phyloP scores from a whole-genome alignment of 2,797 vertebrate species.

The Saxicola maurus region DNA sequence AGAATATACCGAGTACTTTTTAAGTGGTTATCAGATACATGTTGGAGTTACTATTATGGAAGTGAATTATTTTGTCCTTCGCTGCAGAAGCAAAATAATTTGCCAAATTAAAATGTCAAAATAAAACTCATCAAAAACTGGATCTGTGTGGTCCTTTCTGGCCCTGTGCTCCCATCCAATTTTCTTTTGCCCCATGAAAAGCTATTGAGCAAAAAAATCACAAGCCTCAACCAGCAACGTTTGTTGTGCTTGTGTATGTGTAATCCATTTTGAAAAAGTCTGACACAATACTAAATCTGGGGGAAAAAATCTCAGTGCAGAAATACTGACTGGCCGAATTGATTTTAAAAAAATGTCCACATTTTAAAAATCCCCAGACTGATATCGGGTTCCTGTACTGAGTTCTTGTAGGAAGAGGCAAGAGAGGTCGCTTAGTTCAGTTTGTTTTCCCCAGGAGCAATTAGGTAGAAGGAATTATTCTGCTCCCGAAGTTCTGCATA shows the following conservation, averaged over 20 bases:
- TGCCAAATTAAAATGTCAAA: constrained; percentile 35
- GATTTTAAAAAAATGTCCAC: neutral
- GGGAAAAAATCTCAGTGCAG: neutral
- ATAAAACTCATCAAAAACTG: constrained; percentile 17
- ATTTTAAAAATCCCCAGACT: neutral
- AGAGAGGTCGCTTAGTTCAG: constrained; percentile 6
- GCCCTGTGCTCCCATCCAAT: neutral
- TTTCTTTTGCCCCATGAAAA: constrained; percentile 6
- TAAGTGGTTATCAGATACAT: constrained; percentile 20
- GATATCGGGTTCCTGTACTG: neutral
- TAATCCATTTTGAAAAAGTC: neutral
- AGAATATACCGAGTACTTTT: constrained; percentile 39
- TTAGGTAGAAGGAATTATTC: constrained; percentile 51
- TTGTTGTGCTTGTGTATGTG: neutral
- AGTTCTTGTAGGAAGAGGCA: constrained; percentile 1
- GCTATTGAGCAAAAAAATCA: constrained; percentile 18
- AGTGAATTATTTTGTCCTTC: constrained; percentile 42
- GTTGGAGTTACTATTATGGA: constrained; percentile 8
- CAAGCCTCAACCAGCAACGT: neutral
- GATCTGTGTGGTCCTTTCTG: constrained; percentile 21
- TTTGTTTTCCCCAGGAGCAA: constrained; percentile 25
- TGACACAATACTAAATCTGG: neutral
- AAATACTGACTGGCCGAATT: neutral
- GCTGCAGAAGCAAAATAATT: constrained; percentile 42
- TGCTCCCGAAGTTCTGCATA: constrained; percentile 45